Base-by-base conservation (phyloP, 2,113 vertebrate species). In the Amphiprion ocellaris region DNA sequence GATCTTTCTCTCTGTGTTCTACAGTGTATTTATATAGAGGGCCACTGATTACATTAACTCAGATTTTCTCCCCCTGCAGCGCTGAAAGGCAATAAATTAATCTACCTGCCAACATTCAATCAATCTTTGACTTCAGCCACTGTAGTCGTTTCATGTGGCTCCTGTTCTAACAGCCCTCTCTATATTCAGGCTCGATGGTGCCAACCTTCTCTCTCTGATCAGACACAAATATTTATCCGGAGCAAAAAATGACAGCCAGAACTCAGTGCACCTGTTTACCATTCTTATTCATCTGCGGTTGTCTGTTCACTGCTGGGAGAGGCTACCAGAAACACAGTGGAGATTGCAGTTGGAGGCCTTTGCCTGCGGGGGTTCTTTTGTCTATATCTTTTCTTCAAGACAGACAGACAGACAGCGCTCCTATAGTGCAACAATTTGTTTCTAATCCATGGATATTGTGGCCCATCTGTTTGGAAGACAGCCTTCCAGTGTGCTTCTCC, bases 391-490 rank as follows among this genome's bases (percentile, higher is more conserved):
- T 68, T 52, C 26, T 49, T 67, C 6, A 1, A 30, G 23, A 68
- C 58, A 71, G 56, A 80, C 69, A 79, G n/a, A 67, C 58, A 74
- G 52, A 80, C 69, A 76, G n/a, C 54, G 3, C 66, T 66, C 26
- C 55, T 49, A 9, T 66, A 44, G 52, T 78, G 50, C 37, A 77
- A 81, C 84, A 62, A 59, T 65, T 24, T 84, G 6, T 85, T 74
- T 77, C 49, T 73, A 70, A 58, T 74, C 62, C 41, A 23, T 66
- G 62, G 19, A 44, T 85, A 37, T 78, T 68, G 28, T 46, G 26
- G 65, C 55, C 81, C 81, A 83, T 89, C 73, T 87, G 68, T 85
- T 28, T 74, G 39, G 39, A 56, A 78, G 64, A 69, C 81, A 85
- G 68, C 19, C 73, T 66, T 84, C 61, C 65, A 77, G 30, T 62